Percentiles rank a stretch among this genome's conserved stretches.
phyloP scores from a whole-genome alignment of 2,888 invertebrate species.

The Boloria euphrosyne region DNA sequence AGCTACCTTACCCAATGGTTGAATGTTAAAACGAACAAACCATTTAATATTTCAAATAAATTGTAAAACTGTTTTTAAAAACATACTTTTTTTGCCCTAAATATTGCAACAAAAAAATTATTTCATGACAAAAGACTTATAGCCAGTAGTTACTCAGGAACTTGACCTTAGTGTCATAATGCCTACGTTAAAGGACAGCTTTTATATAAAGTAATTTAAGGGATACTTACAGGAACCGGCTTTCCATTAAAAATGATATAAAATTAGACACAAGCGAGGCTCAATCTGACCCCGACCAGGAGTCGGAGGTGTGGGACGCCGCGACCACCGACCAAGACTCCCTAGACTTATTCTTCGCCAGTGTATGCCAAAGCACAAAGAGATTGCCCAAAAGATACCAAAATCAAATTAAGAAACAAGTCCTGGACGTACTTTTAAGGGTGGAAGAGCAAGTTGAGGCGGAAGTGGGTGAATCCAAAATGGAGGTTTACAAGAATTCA shows the following conservation, averaged over 20 bases:
- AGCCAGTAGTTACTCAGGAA: too few species aligned
- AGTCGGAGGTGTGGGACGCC: slow-evolving; percentile 54
- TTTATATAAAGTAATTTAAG: slow-evolving; percentile 23
- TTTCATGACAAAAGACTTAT: too few species aligned
- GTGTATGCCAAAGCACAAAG: slow-evolving; percentile 71
- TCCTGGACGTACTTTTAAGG: slow-evolving; percentile 64
- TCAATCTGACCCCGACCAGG: slow-evolving; percentile 57
- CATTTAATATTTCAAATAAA: too few species aligned
- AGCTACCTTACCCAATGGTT: too few species aligned
- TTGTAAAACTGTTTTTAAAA: too few species aligned
- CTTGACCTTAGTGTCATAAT: background rate
- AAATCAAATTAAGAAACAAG: slow-evolving; percentile 61
- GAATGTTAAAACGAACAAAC: too few species aligned
- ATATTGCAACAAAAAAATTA: too few species aligned
- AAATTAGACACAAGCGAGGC: slow-evolving; percentile 58
- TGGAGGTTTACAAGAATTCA: slow-evolving; percentile 30
- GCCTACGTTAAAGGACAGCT: slow-evolving; percentile 4
- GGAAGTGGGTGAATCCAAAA: slow-evolving; percentile 46
- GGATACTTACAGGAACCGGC: slow-evolving; percentile 49
- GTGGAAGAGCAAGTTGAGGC: slow-evolving; percentile 64
- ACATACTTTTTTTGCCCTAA: too few species aligned
- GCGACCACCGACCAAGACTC: slow-evolving; percentile 54
- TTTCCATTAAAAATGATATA: slow-evolving; percentile 51
- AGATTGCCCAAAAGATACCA: slow-evolving; percentile 61
- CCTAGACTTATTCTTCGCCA: slow-evolving; percentile 73